These are phyloP conservation scores for Octodonta nipae DNA, from an alignment of 2,888 invertebrate species.

Conservation along the genomic window DNA sequence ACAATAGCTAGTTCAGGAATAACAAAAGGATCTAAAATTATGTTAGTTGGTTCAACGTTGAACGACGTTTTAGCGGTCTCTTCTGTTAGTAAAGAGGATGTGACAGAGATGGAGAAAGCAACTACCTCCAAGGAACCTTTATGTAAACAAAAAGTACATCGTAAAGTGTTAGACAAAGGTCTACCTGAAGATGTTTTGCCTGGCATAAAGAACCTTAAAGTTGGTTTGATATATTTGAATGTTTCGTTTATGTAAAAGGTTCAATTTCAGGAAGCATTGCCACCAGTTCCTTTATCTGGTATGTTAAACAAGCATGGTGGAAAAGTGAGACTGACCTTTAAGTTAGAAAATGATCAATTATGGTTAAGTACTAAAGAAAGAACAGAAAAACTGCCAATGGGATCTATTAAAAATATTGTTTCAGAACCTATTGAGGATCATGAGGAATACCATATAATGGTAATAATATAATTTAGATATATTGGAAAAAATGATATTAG, in stretches of 20 bases:
- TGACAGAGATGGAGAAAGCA: constrained; percentile 50
- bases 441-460: constrained; percentile 85
- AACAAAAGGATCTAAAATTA: constrained; percentile 69
- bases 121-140: constrained; percentile 53
- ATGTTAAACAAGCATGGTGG: constrained; percentile 85
- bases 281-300: constrained; percentile 67
- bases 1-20: constrained; percentile 68
- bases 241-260: too few relatives aligned
- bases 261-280: constrained; percentile 55
- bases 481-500: background rate
- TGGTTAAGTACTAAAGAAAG: constrained; percentile 89
- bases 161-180: constrained; percentile 79
- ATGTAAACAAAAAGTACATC: constrained; percentile 65
- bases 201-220: constrained; percentile 67
- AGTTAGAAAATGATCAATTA: constrained; percentile 76
- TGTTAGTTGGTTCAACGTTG: constrained; percentile 82
- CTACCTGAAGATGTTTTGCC: constrained; percentile 81
- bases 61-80: constrained; percentile 74
- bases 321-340: constrained; percentile 82
- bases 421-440: constrained; percentile 77
- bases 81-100: constrained; percentile 53
- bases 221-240: too few relatives aligned
- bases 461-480: constrained; percentile 28
- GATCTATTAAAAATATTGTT: constrained; percentile 68
- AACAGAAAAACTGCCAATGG: constrained; percentile 83